Evolutionary conservation across 2,113 vertebrate species (phyloP).

Genomic region (Rhipidura dahli): DNA sequence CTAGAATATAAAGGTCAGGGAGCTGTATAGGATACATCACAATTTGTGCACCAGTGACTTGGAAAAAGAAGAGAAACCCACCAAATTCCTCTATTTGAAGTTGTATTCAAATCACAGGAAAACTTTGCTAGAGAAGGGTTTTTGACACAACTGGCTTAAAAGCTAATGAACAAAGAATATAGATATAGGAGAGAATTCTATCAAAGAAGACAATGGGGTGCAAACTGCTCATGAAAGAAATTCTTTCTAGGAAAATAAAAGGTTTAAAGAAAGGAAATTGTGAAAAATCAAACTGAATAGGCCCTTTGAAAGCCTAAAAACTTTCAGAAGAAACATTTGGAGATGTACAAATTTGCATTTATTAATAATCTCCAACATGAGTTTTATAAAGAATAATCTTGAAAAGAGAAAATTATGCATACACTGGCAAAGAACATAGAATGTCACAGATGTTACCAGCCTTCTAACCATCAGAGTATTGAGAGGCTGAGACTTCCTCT

Average conservation of each 20-base stretch:
- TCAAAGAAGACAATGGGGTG: not conserved
- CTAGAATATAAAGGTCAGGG: not conserved
- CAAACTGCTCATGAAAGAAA: not conserved
- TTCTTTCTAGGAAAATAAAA: not conserved
- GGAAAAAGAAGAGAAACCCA: rapidly evolving
- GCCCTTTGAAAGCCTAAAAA: not conserved
- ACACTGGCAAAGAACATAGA: not conserved
- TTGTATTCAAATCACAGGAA: not conserved
- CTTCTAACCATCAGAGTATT: not conserved
- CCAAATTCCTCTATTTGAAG: not conserved
- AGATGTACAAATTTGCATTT: not conserved
- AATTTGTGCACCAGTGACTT: not conserved
- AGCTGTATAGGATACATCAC: not conserved
- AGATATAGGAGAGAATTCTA: not conserved
- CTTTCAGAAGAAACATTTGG: not conserved
- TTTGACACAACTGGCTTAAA: not conserved
- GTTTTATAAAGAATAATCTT: not conserved
- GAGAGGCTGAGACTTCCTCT: not conserved
- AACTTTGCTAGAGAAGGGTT: not conserved
- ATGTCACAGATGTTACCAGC: not conserved
- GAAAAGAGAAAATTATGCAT: not conserved
- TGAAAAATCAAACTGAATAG: not conserved
- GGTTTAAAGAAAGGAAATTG: not conserved
- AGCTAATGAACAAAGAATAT: not conserved
- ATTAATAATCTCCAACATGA: not conserved